These are phyloP conservation scores for Sitobion miscanthi DNA, from an alignment of 1,140 invertebrate genomes.

Conservation along the genomic window DNA sequence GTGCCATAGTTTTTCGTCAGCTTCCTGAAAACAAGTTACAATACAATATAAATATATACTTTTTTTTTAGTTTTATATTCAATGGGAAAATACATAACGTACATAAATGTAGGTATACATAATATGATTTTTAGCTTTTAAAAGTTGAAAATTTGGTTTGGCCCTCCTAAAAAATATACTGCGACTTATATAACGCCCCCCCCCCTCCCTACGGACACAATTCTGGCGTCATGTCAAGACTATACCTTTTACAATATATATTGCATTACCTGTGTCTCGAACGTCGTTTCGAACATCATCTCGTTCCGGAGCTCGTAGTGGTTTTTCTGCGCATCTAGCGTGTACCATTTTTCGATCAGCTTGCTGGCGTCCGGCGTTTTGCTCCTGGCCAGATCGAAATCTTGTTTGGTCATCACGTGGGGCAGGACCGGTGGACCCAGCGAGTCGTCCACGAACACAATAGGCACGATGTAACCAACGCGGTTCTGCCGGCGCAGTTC, in stretches of 20 bases:
- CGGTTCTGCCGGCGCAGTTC: constrained; percentile 73
- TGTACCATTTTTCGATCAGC: constrained; percentile 74
- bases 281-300: constrained; percentile 10
- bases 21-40: background rate
- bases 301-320: background rate
- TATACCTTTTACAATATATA: background rate
- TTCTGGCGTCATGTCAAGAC: too few relatives aligned
- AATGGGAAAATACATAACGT: background rate
- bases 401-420: constrained; percentile 76
- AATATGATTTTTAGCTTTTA: background rate
- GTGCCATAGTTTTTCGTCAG: constrained; percentile 4
- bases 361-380: constrained; percentile 69
- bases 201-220: too few relatives aligned
- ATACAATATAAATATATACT: background rate
- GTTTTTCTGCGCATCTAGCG: constrained; percentile 63
- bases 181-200: background rate
- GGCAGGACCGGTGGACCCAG: constrained; percentile 77
- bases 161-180: background rate
- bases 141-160: background rate
- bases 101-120: background rate
- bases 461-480: constrained; percentile 74
- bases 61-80: background rate
- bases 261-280: constrained; percentile 16
- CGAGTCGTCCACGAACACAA: constrained; percentile 77
- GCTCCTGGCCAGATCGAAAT: constrained; percentile 74